Evolutionary conservation across 1,140 invertebrate genomes (phyloP).

Genomic region (Magallana angulata): DNA sequence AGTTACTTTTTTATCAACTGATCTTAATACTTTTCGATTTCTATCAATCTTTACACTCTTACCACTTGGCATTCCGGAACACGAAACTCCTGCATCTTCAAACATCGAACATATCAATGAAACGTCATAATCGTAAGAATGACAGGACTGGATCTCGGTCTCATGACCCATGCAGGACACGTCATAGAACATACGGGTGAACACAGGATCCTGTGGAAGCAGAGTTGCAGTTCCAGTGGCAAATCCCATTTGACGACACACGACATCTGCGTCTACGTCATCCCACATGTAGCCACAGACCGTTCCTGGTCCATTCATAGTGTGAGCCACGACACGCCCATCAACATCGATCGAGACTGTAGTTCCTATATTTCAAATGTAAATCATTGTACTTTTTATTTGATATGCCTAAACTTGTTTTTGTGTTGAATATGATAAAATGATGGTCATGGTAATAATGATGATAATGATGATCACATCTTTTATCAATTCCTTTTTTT

Average conservation of each 20-base stretch:
- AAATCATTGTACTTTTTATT: no score
- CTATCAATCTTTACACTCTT: neutral
- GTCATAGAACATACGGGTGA: neutral
- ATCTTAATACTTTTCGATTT: no score
- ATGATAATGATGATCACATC: no score
- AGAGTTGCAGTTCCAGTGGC: neutral
- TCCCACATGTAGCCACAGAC: neutral
- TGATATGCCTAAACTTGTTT: no score
- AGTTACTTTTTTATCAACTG: no score
- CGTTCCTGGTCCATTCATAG: neutral
- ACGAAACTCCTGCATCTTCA: neutral
- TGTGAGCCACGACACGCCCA: neutral
- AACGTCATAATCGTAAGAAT: neutral
- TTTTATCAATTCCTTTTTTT: no score
- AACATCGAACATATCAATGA: neutral
- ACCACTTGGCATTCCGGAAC: neutral
- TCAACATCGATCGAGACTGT: neutral
- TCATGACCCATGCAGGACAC: neutral
- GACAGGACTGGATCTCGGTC: neutral
- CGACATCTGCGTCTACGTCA: neutral
- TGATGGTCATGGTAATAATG: no score
- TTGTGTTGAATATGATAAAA: no score
- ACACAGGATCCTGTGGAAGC: neutral
- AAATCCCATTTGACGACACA: constrained; percentile 26
- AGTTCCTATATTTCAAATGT: neutral